Evolutionary conservation across 2,113 vertebrate species (phyloP), one percentile per base, ranked within the genome.

Genomic region (Epinephelus fuscoguttatus): DNA sequence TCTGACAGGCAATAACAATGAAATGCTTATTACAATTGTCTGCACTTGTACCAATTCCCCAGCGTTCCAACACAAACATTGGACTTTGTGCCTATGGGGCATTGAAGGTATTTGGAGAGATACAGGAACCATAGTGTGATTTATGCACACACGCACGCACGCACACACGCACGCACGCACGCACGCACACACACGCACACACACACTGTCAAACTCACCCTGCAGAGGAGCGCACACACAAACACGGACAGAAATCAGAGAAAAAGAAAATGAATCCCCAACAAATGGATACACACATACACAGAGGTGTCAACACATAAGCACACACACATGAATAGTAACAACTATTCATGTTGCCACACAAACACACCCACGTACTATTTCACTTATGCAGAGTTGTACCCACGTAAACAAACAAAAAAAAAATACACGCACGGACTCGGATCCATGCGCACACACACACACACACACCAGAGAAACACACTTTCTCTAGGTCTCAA

Each of bases 321-420:
- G 18, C 42, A 45, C 37, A 61, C 30, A 23, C 45, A 67, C 23
- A 68, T 1, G 55, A 78, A 86, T 70, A 71, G 60, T 81, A 80
- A 81, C 81, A 88, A 72, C 50, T 23, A 75, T 78, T 60, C 66
- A 80, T 77, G 82, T 75, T 86, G 60, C 70, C 78, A 75, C 73
- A 77, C 80, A 89, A 76, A 88, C n/a, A 91, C 84, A 71, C 77
- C 85, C 74, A 85, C 85, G 53, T 64, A 70, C 56, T 72, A 53
- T 79, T 69, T 89, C 40, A 72, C 78, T 78, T 81, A 82, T 73
- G 75, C 86, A 80, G 71, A 76, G 73, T 74, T 64, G 69, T 37
- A 70, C 57, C 82, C 66, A 57, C 37, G 7, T 40, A 45, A 89
- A 85, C 60, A 84, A 82, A 81, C 62, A 78, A 30, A 60, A 42